Evolutionary conservation across 1,140 invertebrate species (phyloP).

Genomic region (Oryctes rhinoceros): DNA sequence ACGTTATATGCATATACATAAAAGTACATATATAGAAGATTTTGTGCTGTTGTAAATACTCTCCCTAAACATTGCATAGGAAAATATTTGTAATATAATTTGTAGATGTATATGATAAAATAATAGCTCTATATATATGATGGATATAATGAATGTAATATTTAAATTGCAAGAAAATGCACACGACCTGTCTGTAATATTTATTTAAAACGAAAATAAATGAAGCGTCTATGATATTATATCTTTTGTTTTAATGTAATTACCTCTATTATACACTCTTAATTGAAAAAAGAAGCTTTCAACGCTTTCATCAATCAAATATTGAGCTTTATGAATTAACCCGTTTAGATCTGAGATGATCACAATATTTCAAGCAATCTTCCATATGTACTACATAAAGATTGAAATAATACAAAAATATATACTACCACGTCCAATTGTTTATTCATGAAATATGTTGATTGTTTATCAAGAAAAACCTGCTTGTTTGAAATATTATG

Average conservation of each 20-base stretch:
- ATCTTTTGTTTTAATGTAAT: background rate
- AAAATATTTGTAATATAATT: slow-evolving; percentile 23
- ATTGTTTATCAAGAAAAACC: too few relatives aligned
- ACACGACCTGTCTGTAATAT: slow-evolving; percentile 20
- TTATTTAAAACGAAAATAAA: slow-evolving; percentile 26
- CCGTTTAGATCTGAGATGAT: too few relatives aligned
- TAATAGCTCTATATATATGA: slow-evolving; percentile 24
- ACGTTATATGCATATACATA: background rate
- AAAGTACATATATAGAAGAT: background rate
- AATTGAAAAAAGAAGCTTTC: background rate
- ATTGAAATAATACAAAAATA: too few relatives aligned
- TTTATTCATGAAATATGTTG: too few relatives aligned
- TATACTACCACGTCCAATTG: too few relatives aligned
- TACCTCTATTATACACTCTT: background rate
- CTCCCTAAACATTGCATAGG: background rate
- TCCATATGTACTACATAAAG: too few relatives aligned
- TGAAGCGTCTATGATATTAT: background rate
- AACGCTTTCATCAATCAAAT: background rate
- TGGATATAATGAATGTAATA: slow-evolving; percentile 8
- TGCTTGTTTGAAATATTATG: too few relatives aligned
- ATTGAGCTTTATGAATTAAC: too few relatives aligned
- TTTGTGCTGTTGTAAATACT: slow-evolving; percentile 19
- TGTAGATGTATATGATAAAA: slow-evolving; percentile 23
- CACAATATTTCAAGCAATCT: too few relatives aligned
- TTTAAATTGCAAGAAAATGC: background rate